Base-by-base conservation (phyloP, 2,113 vertebrate species). In the Oncorhynchus masou region DNA sequence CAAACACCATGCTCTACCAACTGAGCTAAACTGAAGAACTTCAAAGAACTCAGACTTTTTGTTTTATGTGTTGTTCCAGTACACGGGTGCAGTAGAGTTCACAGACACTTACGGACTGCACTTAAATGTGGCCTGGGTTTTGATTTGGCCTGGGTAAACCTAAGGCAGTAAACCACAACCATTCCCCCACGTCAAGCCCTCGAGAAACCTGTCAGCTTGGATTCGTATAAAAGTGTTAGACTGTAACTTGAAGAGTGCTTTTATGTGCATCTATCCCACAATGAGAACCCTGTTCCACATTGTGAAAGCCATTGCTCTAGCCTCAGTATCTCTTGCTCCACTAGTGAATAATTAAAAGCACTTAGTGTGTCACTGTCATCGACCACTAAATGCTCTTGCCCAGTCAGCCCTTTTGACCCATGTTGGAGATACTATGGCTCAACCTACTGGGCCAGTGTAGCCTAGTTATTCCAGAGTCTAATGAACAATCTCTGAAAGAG, bases 261-360 rank as follows among this genome's bases (percentile, higher is more conserved):
- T 81, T 69, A 80, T 75, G 79, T 79, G 81, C 81, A 88, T 89
- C 78, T 80, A 89, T 82, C 87, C 89, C 86, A 92, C 85, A 82
- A 76, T 49, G 75, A 75, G 3, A 81, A 81, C 77, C 78, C 83
- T 31, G 79, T 82, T 85, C 78, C 76, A 68, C 78, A 84, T 75
- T 83, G 71, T 91, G 86, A 87, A 89, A 70, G 70, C 68, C 79
- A 80, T 75, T 76, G 77, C 45, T 65, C 29, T 78, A 70, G 68
- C 29, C 67, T 74, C 20, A 77, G 70, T 84, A 62, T 25, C 81
- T 83, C 66, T 70, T 88, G 77, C 76, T 69, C 69, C 78, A 82
- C 72, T 60, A 75, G 73, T 94, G 88, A 94, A 94, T 94, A 93
- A 94, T 95, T 94, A 88, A 94, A 90, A 83, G 70, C 87, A 89